Base-by-base conservation (phyloP, 2,113 vertebrate species). In the Lepisosteus oculatus region DNA sequence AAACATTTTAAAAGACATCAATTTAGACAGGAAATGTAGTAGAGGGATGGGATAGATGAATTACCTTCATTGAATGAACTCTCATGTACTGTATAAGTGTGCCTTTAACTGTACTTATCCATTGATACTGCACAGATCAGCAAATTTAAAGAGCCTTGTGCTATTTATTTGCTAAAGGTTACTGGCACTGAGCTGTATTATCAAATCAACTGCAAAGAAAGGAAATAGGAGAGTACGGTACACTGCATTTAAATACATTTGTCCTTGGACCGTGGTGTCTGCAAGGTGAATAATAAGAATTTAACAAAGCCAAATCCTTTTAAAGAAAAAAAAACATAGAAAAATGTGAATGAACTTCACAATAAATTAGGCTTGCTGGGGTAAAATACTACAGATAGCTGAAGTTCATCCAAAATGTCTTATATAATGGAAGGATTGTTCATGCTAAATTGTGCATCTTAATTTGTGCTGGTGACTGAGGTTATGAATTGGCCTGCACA, bases 361-460 rank as follows among this genome's bases (percentile, higher is more conserved):
- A 65, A 3, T 43, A 41, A 15, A 8, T 47, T 55, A 9, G 43
- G 44, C 43, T 45, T 15, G 57, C 43, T 47, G 67, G n/a, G 55
- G 4, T n/a, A 67, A 67, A 71, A 54, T 55, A 47, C 42, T 55
- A 29, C 11, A 43, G 65, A 68, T 63, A 41, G 55, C 45, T 54
- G 68, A 64, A 6, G 5, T 47, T 61, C 62, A 41, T 69, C 71
- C 75, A 67, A 11, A 70, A 41, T 6, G 17, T 68, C 54, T 72
- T 44, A 54, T 14, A 55, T 67, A 71, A 76, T 61, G 43, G 29
- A 13, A 15, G 11, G 41, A 73, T 71, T 72, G 74, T 74, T 41
- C 65, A 29, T 43, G 61, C n/a, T 69, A 72, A 71, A 84, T 65
- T 77, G 59, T 68, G 69, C 68, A 55, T 44, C 72, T 61, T 15